Percentiles rank a stretch among this genome's conserved stretches.
These are phyloP conservation scores for Knipowitschia caucasica DNA, from an alignment of 2,797 vertebrate genomes.

Conservation along the genomic window DNA sequence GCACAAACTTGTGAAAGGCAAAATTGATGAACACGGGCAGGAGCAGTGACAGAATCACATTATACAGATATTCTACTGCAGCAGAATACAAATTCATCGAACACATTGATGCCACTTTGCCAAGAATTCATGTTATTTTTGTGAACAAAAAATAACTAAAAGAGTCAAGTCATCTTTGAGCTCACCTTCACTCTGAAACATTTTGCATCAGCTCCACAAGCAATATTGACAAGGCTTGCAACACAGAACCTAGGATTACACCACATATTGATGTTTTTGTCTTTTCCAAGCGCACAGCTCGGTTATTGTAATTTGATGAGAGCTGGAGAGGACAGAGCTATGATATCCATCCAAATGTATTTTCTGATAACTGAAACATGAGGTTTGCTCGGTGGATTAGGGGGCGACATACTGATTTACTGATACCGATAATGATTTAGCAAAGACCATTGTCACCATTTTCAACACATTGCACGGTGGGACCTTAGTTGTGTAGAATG, in stretches of 20 bases:
- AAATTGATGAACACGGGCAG: too few species aligned
- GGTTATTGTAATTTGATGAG: constrained; percentile 65
- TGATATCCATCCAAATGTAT: constrained; percentile 44
- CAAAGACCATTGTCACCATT: constrained; percentile 57
- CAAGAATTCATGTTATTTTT: background rate
- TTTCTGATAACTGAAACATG: constrained; percentile 54
- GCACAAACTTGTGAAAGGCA: too few species aligned
- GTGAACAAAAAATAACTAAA: constrained; percentile 20
- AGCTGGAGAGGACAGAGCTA: constrained; percentile 41
- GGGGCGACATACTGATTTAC: constrained; percentile 48
- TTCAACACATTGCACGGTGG: too few species aligned
- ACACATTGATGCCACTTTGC: background rate
- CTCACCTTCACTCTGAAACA: constrained; percentile 58
- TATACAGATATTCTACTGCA: background rate
- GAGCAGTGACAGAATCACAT: too few species aligned
- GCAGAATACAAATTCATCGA: background rate
- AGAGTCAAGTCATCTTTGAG: constrained; percentile 44
- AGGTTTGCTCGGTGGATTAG: constrained; percentile 51
- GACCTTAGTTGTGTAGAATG: constrained; percentile 59
- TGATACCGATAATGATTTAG: constrained; percentile 7
- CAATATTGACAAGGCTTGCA: constrained; percentile 63
- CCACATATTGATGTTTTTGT: constrained; percentile 69
- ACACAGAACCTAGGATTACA: constrained; percentile 63
- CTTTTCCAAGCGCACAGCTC: constrained; percentile 50
- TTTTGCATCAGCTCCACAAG: constrained; percentile 63